These are phyloP conservation scores for Drosophila ustulata DNA, from an alignment of 2,888 invertebrate genomes.

Conservation along the genomic window DNA sequence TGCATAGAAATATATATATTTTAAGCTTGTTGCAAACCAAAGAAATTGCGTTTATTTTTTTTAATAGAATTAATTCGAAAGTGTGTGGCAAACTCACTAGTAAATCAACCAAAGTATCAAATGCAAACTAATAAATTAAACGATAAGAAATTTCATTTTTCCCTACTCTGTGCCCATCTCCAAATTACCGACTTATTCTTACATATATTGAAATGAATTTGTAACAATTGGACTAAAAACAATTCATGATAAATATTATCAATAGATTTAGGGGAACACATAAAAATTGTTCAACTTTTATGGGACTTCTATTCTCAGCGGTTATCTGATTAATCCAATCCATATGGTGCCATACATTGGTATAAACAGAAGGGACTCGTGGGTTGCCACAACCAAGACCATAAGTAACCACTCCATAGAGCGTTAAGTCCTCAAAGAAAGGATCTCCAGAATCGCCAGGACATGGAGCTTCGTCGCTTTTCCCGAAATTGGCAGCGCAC, in stretches of 20 bases:
- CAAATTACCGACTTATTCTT: neutral
- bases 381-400: slow-evolving; percentile 24
- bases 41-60: neutral
- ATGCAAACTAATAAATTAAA: neutral
- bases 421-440: neutral
- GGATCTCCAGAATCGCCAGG: slow-evolving; percentile 53
- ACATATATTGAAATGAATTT: neutral
- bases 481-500: slow-evolving; percentile 31
- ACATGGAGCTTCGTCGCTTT: slow-evolving; percentile 32
- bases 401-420: slow-evolving; percentile 46
- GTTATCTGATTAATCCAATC: slow-evolving; percentile 39
- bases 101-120: neutral
- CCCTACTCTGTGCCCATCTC: slow-evolving; percentile 4
- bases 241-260: neutral
- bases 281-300: neutral
- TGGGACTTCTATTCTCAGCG: neutral
- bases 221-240: neutral
- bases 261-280: neutral
- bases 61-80: neutral
- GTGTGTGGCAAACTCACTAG: neutral
- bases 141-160: slow-evolving; percentile 11
- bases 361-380: slow-evolving; percentile 48
- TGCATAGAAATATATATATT: neutral
- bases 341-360: slow-evolving; percentile 35
- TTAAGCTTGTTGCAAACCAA: neutral